A percentile compares a stretch with the other conserved stretches of the same genome.
Evolutionary conservation across 1,140 invertebrate genomes (phyloP).

Genomic region (Steinernema feltiae): DNA sequence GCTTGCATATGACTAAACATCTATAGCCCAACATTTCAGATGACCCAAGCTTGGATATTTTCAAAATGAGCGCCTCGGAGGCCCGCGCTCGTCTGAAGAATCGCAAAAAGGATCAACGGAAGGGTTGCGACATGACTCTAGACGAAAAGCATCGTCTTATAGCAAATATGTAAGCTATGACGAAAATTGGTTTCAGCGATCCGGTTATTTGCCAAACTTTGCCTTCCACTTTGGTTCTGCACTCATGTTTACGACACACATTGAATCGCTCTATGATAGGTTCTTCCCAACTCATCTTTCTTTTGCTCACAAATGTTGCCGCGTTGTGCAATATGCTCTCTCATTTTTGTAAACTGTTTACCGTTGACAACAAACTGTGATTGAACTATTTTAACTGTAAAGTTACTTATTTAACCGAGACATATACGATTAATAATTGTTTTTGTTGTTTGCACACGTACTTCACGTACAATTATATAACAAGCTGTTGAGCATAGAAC

Average conservation of each 20-base stretch:
- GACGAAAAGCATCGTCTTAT: constrained; percentile 47
- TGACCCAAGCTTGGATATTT: constrained; percentile 39
- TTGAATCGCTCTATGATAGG: neutral
- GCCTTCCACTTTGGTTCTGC: neutral
- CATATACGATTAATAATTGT: too few species aligned
- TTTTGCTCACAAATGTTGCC: neutral
- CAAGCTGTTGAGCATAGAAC: too few species aligned
- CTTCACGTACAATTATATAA: too few species aligned
- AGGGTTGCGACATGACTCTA: constrained; percentile 38
- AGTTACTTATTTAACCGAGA: too few species aligned
- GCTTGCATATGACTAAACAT: constrained; percentile 9
- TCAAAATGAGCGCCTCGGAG: constrained; percentile 52
- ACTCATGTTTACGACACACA: neutral
- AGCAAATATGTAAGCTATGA: constrained; percentile 34
- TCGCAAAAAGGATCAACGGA: constrained; percentile 40
- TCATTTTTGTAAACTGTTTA: neutral
- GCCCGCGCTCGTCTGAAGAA: constrained; percentile 40
- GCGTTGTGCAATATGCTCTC: neutral
- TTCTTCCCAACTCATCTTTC: neutral
- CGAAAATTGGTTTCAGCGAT: neutral
- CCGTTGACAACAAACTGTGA: too few species aligned
- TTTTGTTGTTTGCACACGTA: too few species aligned
- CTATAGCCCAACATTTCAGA: constrained; percentile 16
- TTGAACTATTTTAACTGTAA: too few species aligned
- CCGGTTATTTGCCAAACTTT: constrained; percentile 14